Evolutionary conservation across 2,113 vertebrate genomes (phyloP).

Genomic region (Sialia sialis): DNA sequence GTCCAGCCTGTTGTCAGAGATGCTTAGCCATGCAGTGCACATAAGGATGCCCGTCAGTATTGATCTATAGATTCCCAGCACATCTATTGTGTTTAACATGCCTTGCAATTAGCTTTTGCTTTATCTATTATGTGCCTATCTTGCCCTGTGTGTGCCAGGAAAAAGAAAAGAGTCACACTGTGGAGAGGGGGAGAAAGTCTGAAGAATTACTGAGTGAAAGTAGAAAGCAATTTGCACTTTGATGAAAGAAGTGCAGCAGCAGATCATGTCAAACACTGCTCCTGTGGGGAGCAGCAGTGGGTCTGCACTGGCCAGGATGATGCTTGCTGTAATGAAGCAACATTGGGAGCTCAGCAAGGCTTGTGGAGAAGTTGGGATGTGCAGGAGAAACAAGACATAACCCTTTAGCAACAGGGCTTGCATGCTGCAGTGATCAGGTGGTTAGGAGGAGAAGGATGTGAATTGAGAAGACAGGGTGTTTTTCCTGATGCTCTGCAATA

Average conservation of each 20-base stretch:
- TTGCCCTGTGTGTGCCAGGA: background rate
- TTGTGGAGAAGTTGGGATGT: background rate
- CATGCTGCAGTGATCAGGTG: background rate
- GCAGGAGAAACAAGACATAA: background rate
- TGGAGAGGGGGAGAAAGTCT: background rate
- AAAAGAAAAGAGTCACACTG: background rate
- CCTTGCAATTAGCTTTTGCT: background rate
- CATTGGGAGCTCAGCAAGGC: background rate
- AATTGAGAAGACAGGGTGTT: background rate
- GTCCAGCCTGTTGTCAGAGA: background rate
- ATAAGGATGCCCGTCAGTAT: background rate
- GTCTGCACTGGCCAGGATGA: background rate
- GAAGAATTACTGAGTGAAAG: background rate
- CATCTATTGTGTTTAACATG: background rate
- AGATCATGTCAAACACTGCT: background rate
- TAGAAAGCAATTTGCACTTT: background rate
- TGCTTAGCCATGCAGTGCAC: background rate
- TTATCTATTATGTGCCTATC: background rate
- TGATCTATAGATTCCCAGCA: background rate
- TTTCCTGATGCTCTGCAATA: background rate
- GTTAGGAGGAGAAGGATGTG: background rate
- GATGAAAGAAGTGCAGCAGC: background rate
- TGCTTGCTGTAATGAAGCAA: background rate
- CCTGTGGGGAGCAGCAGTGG: background rate
- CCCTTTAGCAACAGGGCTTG: background rate